Conservation (phyloP, 2,113 vertebrate species). For the Balaenoptera acutorostrata region DNA sequence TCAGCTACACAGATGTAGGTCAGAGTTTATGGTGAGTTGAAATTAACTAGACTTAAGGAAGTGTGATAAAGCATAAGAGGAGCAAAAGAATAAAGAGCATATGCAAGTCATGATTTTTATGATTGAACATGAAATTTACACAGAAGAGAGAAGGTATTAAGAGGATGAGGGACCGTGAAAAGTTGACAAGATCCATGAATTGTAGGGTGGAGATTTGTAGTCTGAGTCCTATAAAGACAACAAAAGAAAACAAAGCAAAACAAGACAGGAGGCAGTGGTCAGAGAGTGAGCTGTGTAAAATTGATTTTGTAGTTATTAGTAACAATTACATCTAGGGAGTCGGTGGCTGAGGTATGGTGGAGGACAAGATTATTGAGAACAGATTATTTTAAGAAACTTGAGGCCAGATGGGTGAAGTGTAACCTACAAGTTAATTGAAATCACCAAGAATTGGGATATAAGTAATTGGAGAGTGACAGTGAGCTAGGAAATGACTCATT, state of each 20-base stretch:
- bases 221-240: neutral
- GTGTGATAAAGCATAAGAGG: neutral
- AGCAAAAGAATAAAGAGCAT: neutral
- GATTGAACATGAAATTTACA: neutral
- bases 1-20: neutral
- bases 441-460: neutral
- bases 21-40: neutral
- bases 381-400: neutral
- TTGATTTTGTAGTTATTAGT: neutral
- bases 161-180: neutral
- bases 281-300: neutral
- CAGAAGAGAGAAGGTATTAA: neutral
- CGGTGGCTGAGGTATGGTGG: neutral
- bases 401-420: neutral
- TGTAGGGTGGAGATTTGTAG: neutral
- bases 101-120: neutral
- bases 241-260: neutral
- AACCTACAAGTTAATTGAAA: neutral
- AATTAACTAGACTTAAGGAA: neutral
- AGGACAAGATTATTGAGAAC: neutral
- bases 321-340: neutral
- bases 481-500: neutral
- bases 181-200: neutral
- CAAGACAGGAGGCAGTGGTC: neutral
- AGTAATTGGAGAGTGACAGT: neutral